Percentiles rank a stretch among this genome's conserved stretches.
These are phyloP conservation scores for Stenolophus ochropezus DNA, from an alignment of 2,888 invertebrate genomes.

Conservation along the genomic window DNA sequence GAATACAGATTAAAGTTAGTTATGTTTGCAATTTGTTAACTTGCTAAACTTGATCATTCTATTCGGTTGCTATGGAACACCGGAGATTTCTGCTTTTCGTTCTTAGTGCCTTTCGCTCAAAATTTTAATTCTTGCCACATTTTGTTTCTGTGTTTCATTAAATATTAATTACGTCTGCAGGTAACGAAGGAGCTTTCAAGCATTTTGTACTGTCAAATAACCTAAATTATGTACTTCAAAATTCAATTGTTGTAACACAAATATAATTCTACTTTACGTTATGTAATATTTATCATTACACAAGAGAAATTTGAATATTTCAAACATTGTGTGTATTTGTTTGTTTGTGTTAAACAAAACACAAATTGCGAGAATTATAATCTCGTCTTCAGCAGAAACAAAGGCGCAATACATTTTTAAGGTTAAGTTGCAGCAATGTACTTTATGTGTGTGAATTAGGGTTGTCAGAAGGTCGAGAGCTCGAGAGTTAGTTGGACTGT, in stretches of 20 bases:
- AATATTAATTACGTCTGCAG: constrained; percentile 21
- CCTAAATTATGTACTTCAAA: constrained; percentile 1
- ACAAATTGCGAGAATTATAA: not conserved
- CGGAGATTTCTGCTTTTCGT: not conserved
- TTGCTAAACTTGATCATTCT: not conserved
- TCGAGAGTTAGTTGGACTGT: too few species aligned
- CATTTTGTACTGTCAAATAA: constrained; percentile 5
- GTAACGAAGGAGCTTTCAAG: not conserved
- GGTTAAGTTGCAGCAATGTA: too few species aligned
- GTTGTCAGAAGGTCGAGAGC: too few species aligned
- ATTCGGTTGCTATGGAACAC: not conserved
- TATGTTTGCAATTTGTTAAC: constrained; percentile 2
- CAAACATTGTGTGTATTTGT: not conserved
- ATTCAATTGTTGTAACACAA: not conserved
- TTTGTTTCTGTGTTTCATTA: constrained; percentile 12
- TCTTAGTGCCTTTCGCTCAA: not conserved
- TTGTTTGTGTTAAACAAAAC: not conserved
- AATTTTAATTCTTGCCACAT: not conserved
- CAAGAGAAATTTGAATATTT: not conserved
- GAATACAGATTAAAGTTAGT: not conserved
- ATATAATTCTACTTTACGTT: not conserved
- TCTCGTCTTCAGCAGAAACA: not conserved
- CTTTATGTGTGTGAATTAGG: too few species aligned
- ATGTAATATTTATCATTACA: not conserved
- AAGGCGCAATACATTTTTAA: not conserved